phyloP scores from a whole-genome alignment of 2,113 vertebrate genomes.

The Hippocampus zosterae region DNA sequence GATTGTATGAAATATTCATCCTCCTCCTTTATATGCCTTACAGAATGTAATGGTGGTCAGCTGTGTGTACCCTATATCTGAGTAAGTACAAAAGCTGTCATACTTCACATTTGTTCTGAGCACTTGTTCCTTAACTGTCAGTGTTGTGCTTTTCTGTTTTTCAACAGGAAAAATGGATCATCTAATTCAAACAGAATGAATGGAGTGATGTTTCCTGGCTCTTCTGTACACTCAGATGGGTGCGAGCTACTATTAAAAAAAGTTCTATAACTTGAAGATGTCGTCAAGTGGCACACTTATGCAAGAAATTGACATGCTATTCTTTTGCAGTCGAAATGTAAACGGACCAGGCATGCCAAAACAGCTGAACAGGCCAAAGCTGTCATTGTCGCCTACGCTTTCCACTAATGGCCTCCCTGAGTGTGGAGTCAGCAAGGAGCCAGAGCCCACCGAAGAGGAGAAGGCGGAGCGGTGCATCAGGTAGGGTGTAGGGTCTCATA shows the following conservation, averaged over 20 bases:
- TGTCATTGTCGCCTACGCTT: conserved; percentile 78
- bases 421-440: conserved; percentile 78
- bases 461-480: conserved; percentile 76
- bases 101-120: conserved; percentile 1
- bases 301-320: not conserved
- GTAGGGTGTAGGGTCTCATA: conserved; percentile 51
- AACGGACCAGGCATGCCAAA: conserved; percentile 88
- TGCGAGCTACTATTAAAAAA: conserved; percentile 54
- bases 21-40: conserved; percentile 17
- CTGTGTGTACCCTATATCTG: conserved; percentile 88
- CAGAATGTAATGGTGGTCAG: conserved; percentile 99
- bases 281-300: not conserved
- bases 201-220: conserved; percentile 93
- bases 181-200: conserved; percentile 90
- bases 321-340: conserved; percentile 76
- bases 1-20: not conserved
- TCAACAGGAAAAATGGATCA: conserved; percentile 86
- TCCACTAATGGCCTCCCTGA: conserved; percentile 91
- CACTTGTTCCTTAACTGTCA: not conserved
- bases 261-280: conserved; percentile 19
- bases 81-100: conserved; percentile 78
- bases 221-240: conserved; percentile 87
- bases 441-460: conserved; percentile 60
- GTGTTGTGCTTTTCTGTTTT: conserved; percentile 46
- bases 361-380: conserved; percentile 83